Evolutionary conservation across 2,113 vertebrate species (phyloP).

Genomic region (Ptychochromis oligacanthus): DNA sequence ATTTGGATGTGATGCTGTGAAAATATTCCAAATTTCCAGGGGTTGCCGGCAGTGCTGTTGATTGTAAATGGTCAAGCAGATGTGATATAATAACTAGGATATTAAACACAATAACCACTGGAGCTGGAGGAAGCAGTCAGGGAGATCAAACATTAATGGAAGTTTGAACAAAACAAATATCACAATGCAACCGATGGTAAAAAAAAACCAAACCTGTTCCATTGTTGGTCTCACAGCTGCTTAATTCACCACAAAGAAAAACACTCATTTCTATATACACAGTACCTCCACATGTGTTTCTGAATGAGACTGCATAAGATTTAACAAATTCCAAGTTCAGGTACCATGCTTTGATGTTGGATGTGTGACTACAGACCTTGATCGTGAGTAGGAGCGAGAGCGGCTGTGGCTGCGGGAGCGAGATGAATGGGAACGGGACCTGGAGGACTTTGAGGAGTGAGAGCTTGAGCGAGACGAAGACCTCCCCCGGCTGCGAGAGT

Average conservation of each 20-base stretch:
- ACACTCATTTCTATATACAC: no score
- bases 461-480: constrained; percentile 94
- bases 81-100: no score
- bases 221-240: no score
- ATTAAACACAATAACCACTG: neutral
- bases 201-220: no score
- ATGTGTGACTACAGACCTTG: constrained; percentile 81
- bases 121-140: neutral
- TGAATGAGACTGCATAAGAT: accelerated
- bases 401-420: constrained; percentile 83
- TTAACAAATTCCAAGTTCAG: neutral
- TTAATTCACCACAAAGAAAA: no score
- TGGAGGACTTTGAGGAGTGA: constrained; percentile 91
- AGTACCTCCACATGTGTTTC: neutral
- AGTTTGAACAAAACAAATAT: no score
- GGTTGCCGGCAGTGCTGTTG: neutral
- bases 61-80: neutral
- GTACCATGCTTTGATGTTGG: neutral
- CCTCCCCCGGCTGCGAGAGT: constrained; percentile 91
- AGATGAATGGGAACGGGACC: constrained; percentile 87
- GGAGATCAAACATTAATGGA: neutral
- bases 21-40: accelerated
- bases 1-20: neutral
- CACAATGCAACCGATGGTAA: no score
- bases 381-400: constrained; percentile 91